These are phyloP conservation scores for Teinopalpus imperialis DNA, from an alignment of 2,888 invertebrate species.

Conservation along the genomic window DNA sequence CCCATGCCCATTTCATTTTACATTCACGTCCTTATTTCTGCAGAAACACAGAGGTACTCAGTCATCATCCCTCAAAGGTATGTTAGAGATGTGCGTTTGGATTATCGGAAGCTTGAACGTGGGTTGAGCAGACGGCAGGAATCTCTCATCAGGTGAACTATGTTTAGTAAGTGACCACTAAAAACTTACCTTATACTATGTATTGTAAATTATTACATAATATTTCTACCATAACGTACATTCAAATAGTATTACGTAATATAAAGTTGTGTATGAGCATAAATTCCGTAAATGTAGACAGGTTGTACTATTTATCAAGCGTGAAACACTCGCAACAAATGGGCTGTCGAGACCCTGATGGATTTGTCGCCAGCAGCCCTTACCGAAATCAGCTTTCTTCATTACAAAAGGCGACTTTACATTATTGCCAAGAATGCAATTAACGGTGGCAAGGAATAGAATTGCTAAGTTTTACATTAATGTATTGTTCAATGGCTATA, in stretches of 20 bases:
- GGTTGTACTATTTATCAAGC: conserved; percentile 74
- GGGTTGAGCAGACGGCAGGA: no score
- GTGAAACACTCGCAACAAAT: conserved; percentile 77
- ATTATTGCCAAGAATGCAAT: conserved; percentile 25
- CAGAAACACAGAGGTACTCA: no score
- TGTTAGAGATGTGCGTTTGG: no score
- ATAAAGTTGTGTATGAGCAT: conserved; percentile 51
- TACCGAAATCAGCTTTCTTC: conserved; percentile 38
- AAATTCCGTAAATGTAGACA: conserved; percentile 75
- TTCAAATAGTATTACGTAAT: conserved; percentile 59
- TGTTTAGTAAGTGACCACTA: no score
- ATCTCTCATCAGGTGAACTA: no score
- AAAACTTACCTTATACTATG: no score
- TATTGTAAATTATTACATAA: neutral
- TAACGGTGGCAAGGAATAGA: conserved; percentile 10
- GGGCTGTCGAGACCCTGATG: conserved; percentile 77
- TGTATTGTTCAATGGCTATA: conserved; percentile 6
- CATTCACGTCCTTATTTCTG: no score
- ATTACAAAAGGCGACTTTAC: conserved; percentile 20
- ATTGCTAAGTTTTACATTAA: conserved; percentile 18
- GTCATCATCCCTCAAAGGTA: no score
- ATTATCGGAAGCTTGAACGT: no score
- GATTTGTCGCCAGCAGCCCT: conserved; percentile 77
- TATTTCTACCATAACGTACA: conserved; percentile 11
- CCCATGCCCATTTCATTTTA: no score